Evolutionary conservation across 2,888 invertebrate species (phyloP), one percentile per base, ranked within the genome.

Genomic region (Pseudococcus jackbeardsleyi): DNA sequence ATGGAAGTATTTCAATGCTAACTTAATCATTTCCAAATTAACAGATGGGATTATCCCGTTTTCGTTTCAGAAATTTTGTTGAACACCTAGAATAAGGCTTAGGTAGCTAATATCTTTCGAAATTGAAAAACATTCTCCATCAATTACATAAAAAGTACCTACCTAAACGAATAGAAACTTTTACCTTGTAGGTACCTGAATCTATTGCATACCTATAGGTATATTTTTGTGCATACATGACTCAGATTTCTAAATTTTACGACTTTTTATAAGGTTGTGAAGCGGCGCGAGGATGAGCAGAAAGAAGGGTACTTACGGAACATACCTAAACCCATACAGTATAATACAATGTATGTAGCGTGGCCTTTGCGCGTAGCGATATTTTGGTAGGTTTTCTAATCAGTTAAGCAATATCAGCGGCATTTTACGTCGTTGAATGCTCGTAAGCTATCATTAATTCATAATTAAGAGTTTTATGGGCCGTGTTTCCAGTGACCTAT

Each of bases 401-500:
- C 54, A 54, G 54, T n/a, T 42, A 82, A 82, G 79, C 42, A 82
- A 82, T 82, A 82, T 82, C 79, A 46, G 46, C 19, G 79, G 46
- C 42, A 82, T 82, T 82, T 82, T 19, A 46, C 79, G 42, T 42
- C 79, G 79, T 82, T 46, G 17, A 82, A 82, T 82, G 42, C 79
- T 42, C 46, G 79, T 42, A 82, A 82, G 77, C 79, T 46, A 46
- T 82, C 79, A 82, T 82, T 46, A 82, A 82, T 82, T 82, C 79
- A 46, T 82, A 82, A 82, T 82, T 82, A 82, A 82, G 79, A 39
- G 46, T 82, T 82, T 82, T 82, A 82, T 46, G 79, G 46, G 7
- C 46, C 6, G 46, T 46, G 79, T 82, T 82, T 33, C 15, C 33
- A 72, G 72, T 19, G 9, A 46, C 79, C 46, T 19, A 46, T 82